Evolutionary conservation across 2,888 invertebrate genomes (phyloP), one percentile per base, ranked within the genome.

Genomic region (Pantelozetes paolii): DNA sequence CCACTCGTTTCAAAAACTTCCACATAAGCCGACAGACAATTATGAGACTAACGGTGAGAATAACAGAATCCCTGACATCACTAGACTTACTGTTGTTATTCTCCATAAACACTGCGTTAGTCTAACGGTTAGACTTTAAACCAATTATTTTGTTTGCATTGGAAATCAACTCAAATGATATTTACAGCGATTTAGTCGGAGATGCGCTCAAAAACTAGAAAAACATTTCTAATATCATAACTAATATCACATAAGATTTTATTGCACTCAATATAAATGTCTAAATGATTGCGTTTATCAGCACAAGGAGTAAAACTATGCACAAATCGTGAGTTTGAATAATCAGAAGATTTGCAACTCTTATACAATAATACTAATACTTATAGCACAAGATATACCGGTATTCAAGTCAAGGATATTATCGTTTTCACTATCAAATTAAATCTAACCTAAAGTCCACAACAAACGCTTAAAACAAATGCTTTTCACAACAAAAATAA

Each of bases 1-100:
- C 23, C 23, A 73, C 73, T 15, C 67, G 73, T 6, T 42, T 64
- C n/a, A 73, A 64, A 50, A 73, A 73, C 73, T 73, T 73, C 73
- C 73, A 73, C 73, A 73, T 73, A 2, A 67, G 64, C 15, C 73
- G 73, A 54, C 73, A 73, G 20, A 69, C 42, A 15, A 73, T 62
- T 36, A 73, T 45, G 28, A 69, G n/a, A 45, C 42, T 67, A 23
- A 67, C 20, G 67, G 40, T 36, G 32, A 67, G 32, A 67, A 42
- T 67, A 67, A 67, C 32, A 67, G 62, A 20, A 20, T 40, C 42
- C 15, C 20, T 67, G 20, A n/a, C 67, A 67, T 42, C 42, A 42
- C 13, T 42, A 15, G 62, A 32, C 6, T 23, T 15, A 54, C 13
- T 67, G 67, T 42, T 67, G 26, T 67, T 67, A 15, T 36, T 67